These are phyloP conservation scores for Sesia bembeciformis DNA, from an alignment of 2,888 invertebrate genomes.

Conservation along the genomic window DNA sequence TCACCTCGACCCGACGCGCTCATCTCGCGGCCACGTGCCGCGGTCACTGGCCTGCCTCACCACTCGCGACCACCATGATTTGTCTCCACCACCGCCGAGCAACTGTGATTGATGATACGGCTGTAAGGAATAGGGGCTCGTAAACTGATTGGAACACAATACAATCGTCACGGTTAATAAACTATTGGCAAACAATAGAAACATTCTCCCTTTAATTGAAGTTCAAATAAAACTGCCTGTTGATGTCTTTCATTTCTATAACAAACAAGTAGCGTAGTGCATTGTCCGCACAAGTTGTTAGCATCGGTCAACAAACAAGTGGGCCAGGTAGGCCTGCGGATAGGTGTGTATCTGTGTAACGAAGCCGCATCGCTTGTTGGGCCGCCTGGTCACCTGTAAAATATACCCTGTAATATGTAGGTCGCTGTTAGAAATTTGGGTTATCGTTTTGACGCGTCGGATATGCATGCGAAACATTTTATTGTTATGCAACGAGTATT, in stretches of 20 bases:
- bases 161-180: too few species aligned
- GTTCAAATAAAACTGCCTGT: too few species aligned
- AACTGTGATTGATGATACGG: constrained; percentile 6
- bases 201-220: too few species aligned
- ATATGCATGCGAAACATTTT: constrained; percentile 39
- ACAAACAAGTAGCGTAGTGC: not conserved
- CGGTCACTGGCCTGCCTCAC: constrained; percentile 66
- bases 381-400: constrained; percentile 44
- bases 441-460: constrained; percentile 66
- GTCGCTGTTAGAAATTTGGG: constrained; percentile 68
- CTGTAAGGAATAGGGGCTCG: not conserved
- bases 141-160: not conserved
- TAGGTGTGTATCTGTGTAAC: constrained; percentile 25
- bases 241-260: too few species aligned
- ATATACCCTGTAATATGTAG: constrained; percentile 60
- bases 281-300: constrained; percentile 15
- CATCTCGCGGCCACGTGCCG: constrained; percentile 71
- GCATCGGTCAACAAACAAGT: constrained; percentile 1
- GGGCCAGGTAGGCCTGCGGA: constrained; percentile 8
- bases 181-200: too few species aligned
- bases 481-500: too few species aligned
- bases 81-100: constrained; percentile 6
- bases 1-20: constrained; percentile 68
- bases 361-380: constrained; percentile 28
- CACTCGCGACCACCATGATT: constrained; percentile 18